Evolutionary conservation across 2,113 vertebrate genomes (phyloP).

Genomic region (Dromas ardeola): DNA sequence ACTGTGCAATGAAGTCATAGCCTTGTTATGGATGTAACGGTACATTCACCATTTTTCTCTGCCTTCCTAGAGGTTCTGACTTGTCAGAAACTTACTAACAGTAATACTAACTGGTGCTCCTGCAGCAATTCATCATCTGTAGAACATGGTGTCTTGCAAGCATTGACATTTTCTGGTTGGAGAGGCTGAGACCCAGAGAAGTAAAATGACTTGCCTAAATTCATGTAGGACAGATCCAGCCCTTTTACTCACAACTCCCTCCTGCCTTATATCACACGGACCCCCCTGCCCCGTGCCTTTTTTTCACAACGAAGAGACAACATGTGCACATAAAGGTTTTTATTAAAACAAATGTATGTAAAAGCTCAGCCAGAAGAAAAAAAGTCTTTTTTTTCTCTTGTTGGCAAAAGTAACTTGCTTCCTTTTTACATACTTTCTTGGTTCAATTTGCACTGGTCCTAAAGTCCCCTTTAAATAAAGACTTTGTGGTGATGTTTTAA

Average conservation of each 20-base stretch:
- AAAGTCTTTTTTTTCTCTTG: not conserved
- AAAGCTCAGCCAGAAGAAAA: not conserved
- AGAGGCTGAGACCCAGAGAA: not conserved
- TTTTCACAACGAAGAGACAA: not conserved
- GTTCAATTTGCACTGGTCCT: not conserved
- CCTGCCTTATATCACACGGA: not conserved
- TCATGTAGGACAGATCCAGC: not conserved
- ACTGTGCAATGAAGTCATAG: not conserved
- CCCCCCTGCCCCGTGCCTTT: not conserved
- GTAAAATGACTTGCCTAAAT: not conserved
- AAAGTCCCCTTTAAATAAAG: slow-evolving; percentile 1
- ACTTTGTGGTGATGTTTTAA: not conserved
- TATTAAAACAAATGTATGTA: not conserved
- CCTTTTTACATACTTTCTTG: not conserved
- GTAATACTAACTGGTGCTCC: not conserved
- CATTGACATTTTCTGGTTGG: not conserved
- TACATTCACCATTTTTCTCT: not conserved
- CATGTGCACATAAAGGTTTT: not conserved
- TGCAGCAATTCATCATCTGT: not conserved
- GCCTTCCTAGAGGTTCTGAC: not conserved
- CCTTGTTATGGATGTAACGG: not conserved
- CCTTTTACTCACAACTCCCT: not conserved
- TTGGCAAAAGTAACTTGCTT: not conserved
- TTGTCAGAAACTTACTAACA: not conserved
- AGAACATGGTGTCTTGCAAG: not conserved